Evolutionary conservation across 2,797 vertebrate species (phyloP), one percentile per base, ranked within the genome.

Genomic region (Melanotaenia boesemani): DNA sequence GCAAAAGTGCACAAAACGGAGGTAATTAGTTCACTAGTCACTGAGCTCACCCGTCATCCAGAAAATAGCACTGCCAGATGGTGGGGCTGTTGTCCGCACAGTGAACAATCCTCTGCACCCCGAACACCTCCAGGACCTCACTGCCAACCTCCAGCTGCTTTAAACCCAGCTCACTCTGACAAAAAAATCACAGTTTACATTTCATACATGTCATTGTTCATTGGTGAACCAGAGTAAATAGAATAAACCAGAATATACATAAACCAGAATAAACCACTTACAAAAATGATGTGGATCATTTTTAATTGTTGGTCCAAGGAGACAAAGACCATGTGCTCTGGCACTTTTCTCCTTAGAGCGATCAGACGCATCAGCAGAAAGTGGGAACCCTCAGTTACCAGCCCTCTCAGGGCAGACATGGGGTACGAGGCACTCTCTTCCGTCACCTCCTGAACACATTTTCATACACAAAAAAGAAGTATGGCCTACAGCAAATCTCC

Each of bases 291-390:
- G 61, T 85, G 59, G 74, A 91, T 93, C 72, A 98, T 85, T 48
- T 86, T 82, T 6, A 91, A 89, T 20, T 95, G 91, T 0, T 68
- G 74, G 83, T 97, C 90, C 1, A 97, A 88, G 64, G 96, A 83
- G 1, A 96, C 91, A 80, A 98, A 97, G 39, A 57, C 28, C 82
- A 96, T 92, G 10, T 91, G n/a, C 0, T 90, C 83, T 37, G 96
- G 95, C 57, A 96, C 83, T 0, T 52, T 86, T 67, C 54, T 92
- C 68, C 82, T 93, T 46, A 87, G 82, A 4, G 95, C 95, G 54
- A 99, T 84, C 70, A 98, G 86, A 41, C 98, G 95, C 89, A 97
- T 91, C 79, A 99, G 79, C 69, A 99, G 88, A 39, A 99, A 82
- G 86, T 91, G 95, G 79, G 97, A 96, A 0, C 95, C 95, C 69